Base-by-base conservation (phyloP, 1,140 invertebrate genomes). In the Plectrocnemia conspersa region DNA sequence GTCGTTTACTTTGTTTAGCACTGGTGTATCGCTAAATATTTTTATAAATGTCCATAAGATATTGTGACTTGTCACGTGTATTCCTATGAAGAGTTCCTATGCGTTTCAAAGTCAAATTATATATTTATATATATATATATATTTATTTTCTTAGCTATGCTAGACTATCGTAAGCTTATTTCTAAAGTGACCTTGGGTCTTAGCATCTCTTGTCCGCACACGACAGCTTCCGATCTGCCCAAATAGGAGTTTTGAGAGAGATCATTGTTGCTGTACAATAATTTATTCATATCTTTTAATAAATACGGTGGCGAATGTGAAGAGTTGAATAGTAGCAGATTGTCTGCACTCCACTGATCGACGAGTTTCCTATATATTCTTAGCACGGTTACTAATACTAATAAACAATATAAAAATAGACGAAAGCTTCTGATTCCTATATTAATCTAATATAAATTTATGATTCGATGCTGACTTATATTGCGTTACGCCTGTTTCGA, bases 181-280 rank as follows among this genome's bases (percentile, higher is more conserved):
- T 3, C 21, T 21, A 18, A 35, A 33, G 11, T 7, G 16, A 7
- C 19, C 13, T 21, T 32, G 38, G 38, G 36, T 29, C 19, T 49
- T 56, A 29, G 40, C 40, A 56, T 49, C 22, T 42, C 19, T 25
- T 22, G 6, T 42, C 38, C 21, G 46, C 47, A 42, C n/a, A 25
- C 32, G 33, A 41, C 32, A 22, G 41, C 44, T 58, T 53, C 25
- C 50, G 49, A 54, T 58, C 25, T 3, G 33, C 33, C 16, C 33
- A n/a, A 55, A 56, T 60, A 60, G 58, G 53, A 52, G 48, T 60
- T 60, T 60, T 56, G 58, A 53, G 56, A 42, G 47, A 41, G 44
- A 55, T 27, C 18, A 38, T 52, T 52, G 35, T 52, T 56, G 23
- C 19, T 57, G 15, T 25, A 45, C 45, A 48, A 55, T 55, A 47